These are phyloP conservation scores for Phthorimaea operculella DNA, from an alignment of 1,140 invertebrate species.

Conservation along the genomic window DNA sequence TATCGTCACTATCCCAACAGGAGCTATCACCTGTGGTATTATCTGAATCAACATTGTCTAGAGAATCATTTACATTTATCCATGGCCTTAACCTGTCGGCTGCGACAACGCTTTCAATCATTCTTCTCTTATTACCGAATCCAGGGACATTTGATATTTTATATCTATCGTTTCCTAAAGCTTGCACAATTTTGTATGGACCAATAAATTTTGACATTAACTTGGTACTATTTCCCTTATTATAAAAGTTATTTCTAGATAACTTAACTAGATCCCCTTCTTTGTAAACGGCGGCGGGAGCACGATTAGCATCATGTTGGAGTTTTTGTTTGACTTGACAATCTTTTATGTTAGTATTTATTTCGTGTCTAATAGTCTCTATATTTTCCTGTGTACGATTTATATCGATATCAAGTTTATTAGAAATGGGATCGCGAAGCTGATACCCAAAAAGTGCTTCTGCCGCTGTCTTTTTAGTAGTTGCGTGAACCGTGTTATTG, in stretches of 20 bases:
- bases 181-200: conserved; percentile 19
- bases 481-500: conserved; percentile 21
- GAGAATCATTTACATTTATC: not conserved
- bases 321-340: conserved; percentile 19
- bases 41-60: not conserved
- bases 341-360: conserved; percentile 13
- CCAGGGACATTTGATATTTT: conserved; percentile 18
- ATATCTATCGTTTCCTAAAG: conserved; percentile 23
- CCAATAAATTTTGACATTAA: conserved; percentile 25
- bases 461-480: conserved; percentile 19
- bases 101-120: not conserved
- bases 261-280: conserved; percentile 25
- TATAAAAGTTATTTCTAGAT: conserved; percentile 17
- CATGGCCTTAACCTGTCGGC: not conserved
- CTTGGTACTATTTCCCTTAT: conserved; percentile 23
- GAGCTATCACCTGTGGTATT: too few relatives aligned
- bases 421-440: conserved; percentile 12
- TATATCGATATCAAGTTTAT: conserved; percentile 14
- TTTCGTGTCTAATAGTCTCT: not conserved
- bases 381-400: not conserved
- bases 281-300: conserved; percentile 13
- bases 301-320: conserved; percentile 12
- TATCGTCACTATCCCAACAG: too few relatives aligned
- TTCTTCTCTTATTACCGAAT: conserved; percentile 13
- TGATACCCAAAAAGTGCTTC: conserved; percentile 17